Evolutionary conservation across 2,113 vertebrate genomes (phyloP).

Genomic region (Lampris incognitus): DNA sequence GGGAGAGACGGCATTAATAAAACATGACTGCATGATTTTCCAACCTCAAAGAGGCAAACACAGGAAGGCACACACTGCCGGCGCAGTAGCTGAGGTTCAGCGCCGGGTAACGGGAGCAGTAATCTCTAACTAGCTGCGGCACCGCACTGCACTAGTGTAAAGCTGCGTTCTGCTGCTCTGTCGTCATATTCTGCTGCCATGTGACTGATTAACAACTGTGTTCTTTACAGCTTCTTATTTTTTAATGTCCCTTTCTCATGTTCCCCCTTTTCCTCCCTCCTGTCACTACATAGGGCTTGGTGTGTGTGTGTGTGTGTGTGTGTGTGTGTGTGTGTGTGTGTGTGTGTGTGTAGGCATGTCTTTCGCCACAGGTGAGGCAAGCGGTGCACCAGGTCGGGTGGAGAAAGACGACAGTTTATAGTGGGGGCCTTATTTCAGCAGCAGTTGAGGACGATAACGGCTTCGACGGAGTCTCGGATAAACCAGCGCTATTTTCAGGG

Average conservation of each 20-base stretch:
- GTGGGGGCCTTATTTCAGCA: conserved; percentile 15
- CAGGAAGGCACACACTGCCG: conserved; percentile 72
- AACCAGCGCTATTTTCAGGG: conserved; percentile 50
- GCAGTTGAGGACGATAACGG: conserved; percentile 45
- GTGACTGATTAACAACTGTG: conserved; percentile 29
- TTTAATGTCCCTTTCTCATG: not conserved
- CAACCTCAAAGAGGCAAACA: conserved; percentile 79
- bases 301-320: not conserved
- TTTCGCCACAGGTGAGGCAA: conserved; percentile 22
- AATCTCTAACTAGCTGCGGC: conserved; percentile 66
- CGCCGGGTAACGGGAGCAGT: conserved; percentile 78
- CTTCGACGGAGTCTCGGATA: conserved; percentile 11
- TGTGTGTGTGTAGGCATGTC: not conserved
- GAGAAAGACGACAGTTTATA: conserved; percentile 20
- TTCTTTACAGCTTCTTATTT: conserved; percentile 24
- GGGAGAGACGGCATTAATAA: conserved; percentile 77
- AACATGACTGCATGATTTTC: conserved; percentile 82
- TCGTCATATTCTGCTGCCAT: not conserved
- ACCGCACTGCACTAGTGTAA: conserved; percentile 63
- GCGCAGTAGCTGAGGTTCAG: conserved; percentile 77
- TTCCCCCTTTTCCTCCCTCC: conserved; percentile 22
- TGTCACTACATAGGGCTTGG: not conserved
- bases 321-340: not conserved
- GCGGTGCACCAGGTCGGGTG: not conserved
- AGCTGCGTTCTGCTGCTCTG: conserved; percentile 7